Conservation (phyloP, 2,113 vertebrate genomes). For the Orientallactaga bullata region DNA sequence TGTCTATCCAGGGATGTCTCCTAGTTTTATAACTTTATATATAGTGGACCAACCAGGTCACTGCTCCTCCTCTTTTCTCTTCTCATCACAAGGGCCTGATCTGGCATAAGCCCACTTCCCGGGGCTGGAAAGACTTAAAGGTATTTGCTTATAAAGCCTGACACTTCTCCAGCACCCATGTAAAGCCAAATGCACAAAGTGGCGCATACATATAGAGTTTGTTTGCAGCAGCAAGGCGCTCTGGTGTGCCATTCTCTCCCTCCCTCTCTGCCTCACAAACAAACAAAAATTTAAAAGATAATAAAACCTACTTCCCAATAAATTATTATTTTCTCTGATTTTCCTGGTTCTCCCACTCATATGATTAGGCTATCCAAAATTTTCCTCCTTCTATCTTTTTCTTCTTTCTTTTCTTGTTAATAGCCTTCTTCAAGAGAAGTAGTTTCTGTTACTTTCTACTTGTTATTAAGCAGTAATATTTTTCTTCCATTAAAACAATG, state of each 20-base stretch:
- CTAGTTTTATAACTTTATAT: background rate
- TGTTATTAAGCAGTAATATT: slow-evolving; percentile 37
- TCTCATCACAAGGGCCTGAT: background rate
- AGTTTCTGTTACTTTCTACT: slow-evolving; percentile 38
- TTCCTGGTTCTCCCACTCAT: slow-evolving; percentile 21
- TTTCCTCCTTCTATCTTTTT: background rate
- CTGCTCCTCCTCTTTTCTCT: background rate
- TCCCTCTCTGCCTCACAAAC: too few relatives aligned
- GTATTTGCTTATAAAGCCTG: too few relatives aligned
- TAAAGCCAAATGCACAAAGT: too few relatives aligned
- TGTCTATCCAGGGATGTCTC: too few relatives aligned
- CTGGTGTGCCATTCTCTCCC: too few relatives aligned
- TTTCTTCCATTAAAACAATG: slow-evolving; percentile 47
- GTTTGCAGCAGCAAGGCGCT: too few relatives aligned
- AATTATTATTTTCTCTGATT: slow-evolving; percentile 15
- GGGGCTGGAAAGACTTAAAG: too few relatives aligned
- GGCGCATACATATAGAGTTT: too few relatives aligned
- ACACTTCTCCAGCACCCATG: too few relatives aligned
- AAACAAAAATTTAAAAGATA: too few relatives aligned
- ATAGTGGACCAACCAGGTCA: accelerated
- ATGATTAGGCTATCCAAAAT: slow-evolving; percentile 6
- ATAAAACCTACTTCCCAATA: background rate
- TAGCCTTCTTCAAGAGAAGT: background rate
- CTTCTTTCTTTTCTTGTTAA: background rate
- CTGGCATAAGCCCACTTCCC: background rate